Evolutionary conservation across 2,113 vertebrate species (phyloP), one percentile per base, ranked within the genome.

Genomic region (Amia ocellicauda): DNA sequence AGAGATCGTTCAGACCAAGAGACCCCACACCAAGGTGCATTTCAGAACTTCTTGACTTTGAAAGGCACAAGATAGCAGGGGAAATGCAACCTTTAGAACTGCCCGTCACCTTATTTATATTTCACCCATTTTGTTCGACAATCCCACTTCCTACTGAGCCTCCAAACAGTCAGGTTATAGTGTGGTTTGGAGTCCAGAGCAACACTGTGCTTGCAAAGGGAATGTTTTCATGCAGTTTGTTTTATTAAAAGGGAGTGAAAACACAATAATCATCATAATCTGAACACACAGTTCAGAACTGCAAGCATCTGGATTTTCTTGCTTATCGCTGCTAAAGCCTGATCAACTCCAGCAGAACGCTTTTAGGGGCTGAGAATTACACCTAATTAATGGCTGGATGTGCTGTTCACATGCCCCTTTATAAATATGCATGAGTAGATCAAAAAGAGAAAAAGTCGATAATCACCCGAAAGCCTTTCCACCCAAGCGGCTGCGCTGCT

Each of bases 311-410:
- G 20, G 41, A 24, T 24, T 56, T 27, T 9, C 26, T n/a, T n/a
- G 31, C 10, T 42, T 10, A 47, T 40, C 23, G 26, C 36, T 5
- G 20, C 49, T 13, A 60, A 71, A 57, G 56, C 63, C 20, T 2
- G 20, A 29, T 28, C 66, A 62, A 66, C 42, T 60, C 55, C 42
- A 40, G 43, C 60, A 60, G 60, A 28, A 31, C 26, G 55, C 50
- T 64, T 64, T 14, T 36, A 58, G 13, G 51, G 10, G 56, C 20
- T 22, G 58, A 19, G 4, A 61, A 69, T 51, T 55, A 71, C 55
- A 67, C 49, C 66, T 69, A 76, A 74, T 74, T 78, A 79, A 65
- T 73, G 43, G 53, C 62, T 63, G 68, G 11, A 69, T 7, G 53
- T 60, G 58, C 53, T 28, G 66, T 55, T 0, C 0, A 29, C 41